phyloP scores from a whole-genome alignment of 2,888 invertebrate genomes.

The Acleris emargana region DNA sequence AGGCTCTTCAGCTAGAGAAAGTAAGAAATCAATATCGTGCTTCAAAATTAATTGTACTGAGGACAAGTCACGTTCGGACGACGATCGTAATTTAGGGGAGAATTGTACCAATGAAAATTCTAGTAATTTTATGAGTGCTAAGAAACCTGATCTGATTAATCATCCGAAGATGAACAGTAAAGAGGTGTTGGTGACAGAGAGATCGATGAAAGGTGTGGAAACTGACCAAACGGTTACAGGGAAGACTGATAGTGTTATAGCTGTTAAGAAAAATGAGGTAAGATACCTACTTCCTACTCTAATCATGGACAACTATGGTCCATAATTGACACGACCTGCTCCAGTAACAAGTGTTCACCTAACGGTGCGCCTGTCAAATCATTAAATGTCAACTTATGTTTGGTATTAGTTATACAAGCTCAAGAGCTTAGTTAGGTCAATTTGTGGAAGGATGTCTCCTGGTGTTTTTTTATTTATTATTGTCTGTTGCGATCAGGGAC shows the following conservation, averaged over 20 bases:
- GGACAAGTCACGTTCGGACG: conserved; percentile 69
- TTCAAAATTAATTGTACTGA: conserved; percentile 78
- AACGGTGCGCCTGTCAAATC: too few species aligned
- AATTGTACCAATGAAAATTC: conserved; percentile 76
- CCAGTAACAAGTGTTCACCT: too few species aligned
- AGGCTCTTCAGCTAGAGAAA: conserved; percentile 62
- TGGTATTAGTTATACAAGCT: too few species aligned
- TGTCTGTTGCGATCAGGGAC: too few species aligned
- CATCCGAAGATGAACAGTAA: conserved; percentile 67
- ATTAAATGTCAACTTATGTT: too few species aligned
- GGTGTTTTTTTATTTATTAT: too few species aligned
- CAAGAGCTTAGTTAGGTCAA: too few species aligned
- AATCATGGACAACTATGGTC: too few species aligned
- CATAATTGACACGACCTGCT: too few species aligned
- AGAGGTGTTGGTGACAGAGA: conserved; percentile 65
- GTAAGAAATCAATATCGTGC: conserved; percentile 76
- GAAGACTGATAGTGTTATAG: conserved; percentile 69
- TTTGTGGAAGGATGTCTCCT: too few species aligned
- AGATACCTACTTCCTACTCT: neutral
- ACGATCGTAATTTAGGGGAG: conserved; percentile 69
- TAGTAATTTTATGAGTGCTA: conserved; percentile 66
- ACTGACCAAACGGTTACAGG: conserved; percentile 61
- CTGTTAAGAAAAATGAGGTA: conserved; percentile 64
- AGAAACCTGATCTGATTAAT: conserved; percentile 72
- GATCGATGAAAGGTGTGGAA: conserved; percentile 62